phyloP scores from a whole-genome alignment of 2,113 vertebrate genomes.

The Falcunculus frontatus region DNA sequence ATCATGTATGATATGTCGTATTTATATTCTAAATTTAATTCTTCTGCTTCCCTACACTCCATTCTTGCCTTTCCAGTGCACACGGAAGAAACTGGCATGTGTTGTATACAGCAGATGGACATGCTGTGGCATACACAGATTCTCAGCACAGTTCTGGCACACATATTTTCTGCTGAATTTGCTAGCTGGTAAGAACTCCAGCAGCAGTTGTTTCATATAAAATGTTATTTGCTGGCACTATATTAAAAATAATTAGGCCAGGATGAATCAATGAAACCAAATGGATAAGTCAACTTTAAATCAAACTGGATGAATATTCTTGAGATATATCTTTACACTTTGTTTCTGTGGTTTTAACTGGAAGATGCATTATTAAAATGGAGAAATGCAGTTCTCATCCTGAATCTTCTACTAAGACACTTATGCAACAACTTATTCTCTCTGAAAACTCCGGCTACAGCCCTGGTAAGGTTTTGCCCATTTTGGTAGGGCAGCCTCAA shows the following conservation, averaged over 20 bases:
- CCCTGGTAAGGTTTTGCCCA: background rate
- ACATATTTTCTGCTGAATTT: slow-evolving; percentile 12
- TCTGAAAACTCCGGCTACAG: background rate
- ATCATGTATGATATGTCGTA: background rate
- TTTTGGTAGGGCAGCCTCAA: background rate
- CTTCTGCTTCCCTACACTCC: background rate
- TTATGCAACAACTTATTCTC: background rate
- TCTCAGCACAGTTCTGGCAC: slow-evolving; percentile 10
- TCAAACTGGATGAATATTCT: background rate
- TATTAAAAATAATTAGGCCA: slow-evolving; percentile 9
- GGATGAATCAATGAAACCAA: background rate
- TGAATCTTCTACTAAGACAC: background rate
- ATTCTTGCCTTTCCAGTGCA: background rate
- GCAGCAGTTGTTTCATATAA: slow-evolving; percentile 10
- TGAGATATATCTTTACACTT: background rate
- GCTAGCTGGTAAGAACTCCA: background rate
- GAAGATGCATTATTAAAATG: background rate
- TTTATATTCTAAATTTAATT: background rate
- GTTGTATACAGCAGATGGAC: slow-evolving; percentile 28
- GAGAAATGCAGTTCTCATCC: background rate
- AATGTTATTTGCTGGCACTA: background rate
- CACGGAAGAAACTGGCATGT: slow-evolving; percentile 9
- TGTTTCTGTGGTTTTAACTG: background rate
- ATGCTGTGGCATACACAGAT: background rate
- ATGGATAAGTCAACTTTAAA: background rate